These are phyloP conservation scores for Eupithecia subumbrata DNA, from an alignment of 2,888 invertebrate genomes.

Conservation along the genomic window DNA sequence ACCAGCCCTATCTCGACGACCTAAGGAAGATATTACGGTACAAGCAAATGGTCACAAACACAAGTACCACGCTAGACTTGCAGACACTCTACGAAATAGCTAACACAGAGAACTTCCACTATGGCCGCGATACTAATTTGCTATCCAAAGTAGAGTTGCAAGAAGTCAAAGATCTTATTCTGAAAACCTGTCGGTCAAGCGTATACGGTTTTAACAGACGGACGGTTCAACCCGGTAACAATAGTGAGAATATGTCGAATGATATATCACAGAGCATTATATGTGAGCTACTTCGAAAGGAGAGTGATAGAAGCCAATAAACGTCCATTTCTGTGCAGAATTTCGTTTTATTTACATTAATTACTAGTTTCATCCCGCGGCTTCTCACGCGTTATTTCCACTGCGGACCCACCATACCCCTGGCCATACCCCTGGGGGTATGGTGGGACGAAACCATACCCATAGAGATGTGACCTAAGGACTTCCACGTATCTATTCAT, in stretches of 20 bases:
- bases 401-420: too few species aligned
- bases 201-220: constrained; percentile 63
- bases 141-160: constrained; percentile 65
- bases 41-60: constrained; percentile 53
- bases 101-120: constrained; percentile 46
- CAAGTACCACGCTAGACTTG: constrained; percentile 61
- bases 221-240: constrained; percentile 41
- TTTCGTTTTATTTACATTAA: neutral
- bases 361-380: too few species aligned
- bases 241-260: constrained; percentile 20
- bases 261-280: constrained; percentile 61
- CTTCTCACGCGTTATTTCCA: too few species aligned
- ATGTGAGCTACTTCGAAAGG: constrained; percentile 45
- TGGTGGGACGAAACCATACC: too few species aligned
- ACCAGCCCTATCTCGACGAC: constrained; percentile 70
- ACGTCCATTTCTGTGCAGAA: neutral
- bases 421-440: too few species aligned
- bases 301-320: neutral
- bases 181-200: constrained; percentile 62
- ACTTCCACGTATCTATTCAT: too few species aligned
- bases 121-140: constrained; percentile 56
- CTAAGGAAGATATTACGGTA: constrained; percentile 63
- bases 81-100: constrained; percentile 70
- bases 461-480: too few species aligned
- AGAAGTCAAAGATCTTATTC: constrained; percentile 68